These are phyloP conservation scores for Magallana angulata DNA, from an alignment of 1,140 invertebrate species.

Conservation along the genomic window DNA sequence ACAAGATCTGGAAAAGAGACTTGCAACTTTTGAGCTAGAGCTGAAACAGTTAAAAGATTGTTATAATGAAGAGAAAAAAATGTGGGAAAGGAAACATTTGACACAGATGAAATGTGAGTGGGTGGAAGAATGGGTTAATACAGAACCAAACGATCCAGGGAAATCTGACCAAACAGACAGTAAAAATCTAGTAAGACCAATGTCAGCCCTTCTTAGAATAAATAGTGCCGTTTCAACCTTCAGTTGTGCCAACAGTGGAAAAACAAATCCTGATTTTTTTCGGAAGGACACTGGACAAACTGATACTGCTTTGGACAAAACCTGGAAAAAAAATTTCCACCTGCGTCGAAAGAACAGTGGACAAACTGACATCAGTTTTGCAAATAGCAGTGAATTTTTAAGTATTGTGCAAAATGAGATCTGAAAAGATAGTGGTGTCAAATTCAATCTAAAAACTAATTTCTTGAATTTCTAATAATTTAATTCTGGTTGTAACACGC, in stretches of 20 bases:
- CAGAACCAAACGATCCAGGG: background rate
- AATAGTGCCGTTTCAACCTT: background rate
- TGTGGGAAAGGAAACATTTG: background rate
- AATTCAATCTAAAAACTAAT: too few species aligned
- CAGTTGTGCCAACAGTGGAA: background rate
- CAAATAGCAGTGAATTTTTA: background rate
- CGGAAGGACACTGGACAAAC: background rate
- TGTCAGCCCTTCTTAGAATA: background rate
- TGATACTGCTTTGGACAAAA: background rate
- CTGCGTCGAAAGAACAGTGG: background rate
- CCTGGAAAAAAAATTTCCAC: background rate
- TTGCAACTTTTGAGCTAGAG: background rate
- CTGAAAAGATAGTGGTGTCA: too few species aligned
- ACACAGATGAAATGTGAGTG: background rate
- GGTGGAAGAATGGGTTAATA: background rate
- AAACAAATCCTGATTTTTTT: background rate
- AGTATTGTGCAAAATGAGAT: background rate
- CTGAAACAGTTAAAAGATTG: background rate
- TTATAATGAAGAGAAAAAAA: background rate
- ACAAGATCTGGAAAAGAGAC: background rate
- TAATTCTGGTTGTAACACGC: too few species aligned
- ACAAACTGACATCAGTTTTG: background rate
- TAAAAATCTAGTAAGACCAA: background rate
- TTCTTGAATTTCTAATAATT: too few species aligned
- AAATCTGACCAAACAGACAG: background rate